Evolutionary conservation across 2,797 vertebrate genomes (phyloP), one percentile per base, ranked within the genome.

Genomic region (Molossus alvarezi): DNA sequence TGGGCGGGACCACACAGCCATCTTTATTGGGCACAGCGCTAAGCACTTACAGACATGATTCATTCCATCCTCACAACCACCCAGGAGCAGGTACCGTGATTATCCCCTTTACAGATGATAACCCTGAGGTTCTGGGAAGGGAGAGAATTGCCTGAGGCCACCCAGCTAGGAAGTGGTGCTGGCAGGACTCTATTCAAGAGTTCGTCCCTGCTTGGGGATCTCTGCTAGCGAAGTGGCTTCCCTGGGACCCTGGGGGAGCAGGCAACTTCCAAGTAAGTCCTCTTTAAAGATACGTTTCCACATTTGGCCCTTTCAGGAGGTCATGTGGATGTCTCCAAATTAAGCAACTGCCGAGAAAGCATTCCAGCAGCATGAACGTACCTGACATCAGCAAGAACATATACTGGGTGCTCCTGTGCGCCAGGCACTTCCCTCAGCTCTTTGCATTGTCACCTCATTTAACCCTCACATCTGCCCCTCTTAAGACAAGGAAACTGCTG

Each of bases 41-140:
- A 62, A 88, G 77, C 69, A 48, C 64, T 89, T 60, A 83, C 60
- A 41, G 33, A 79, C 10, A 1, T 96, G 96, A 97, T 81, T 97
- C 96, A 95, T 41, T 64, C 21, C 29, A 17, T 62, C 69, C n/a
- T 79, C 60, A 18, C 41, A n/a, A 71, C 69, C 25, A 27, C 71
- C 25, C 9, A 11, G 1, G 88, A 48, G 77, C 58, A 65, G 60
- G 77, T 7, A 17, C 53, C 58, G 1, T 23, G 81, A 76, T 37
- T 41, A 87, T 4, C 21, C 21, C 15, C 48, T 67, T 93, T 9
- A 25, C 10, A 58, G 71, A 58, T 20, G 84, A 53, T 53, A 85
- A 55, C 65, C n/a, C 37, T 21, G 55, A 62, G 45, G 72, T 18
- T 65, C 84, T 27, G 25, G 14, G 55, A 83, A 81, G 29, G 51